A percentile compares a stretch with the other conserved stretches of the same genome.
These are phyloP conservation scores for Sebastes goodei DNA, from an alignment of 2,797 vertebrate genomes.

Conservation along the genomic window DNA sequence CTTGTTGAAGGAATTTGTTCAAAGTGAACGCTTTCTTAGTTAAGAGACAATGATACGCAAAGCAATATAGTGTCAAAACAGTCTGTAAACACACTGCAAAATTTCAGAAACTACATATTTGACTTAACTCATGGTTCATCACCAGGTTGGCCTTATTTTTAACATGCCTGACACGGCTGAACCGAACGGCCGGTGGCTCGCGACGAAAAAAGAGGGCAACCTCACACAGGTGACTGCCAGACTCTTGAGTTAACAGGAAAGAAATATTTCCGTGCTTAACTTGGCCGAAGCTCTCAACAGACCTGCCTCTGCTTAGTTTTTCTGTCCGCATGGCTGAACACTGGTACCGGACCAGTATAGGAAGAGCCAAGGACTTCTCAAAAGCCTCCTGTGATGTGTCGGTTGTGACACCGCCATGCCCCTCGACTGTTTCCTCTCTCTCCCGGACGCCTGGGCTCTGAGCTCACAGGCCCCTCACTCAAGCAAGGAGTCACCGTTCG, in stretches of 20 bases:
- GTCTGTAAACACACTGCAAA: neutral
- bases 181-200: slow-evolving; percentile 49
- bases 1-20: slow-evolving; percentile 16
- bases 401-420: slow-evolving; percentile 60
- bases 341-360: slow-evolving; percentile 63
- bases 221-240: slow-evolving; percentile 75
- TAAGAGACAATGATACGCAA: slow-evolving; percentile 16
- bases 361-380: slow-evolving; percentile 68
- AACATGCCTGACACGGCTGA: slow-evolving; percentile 35
- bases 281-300: slow-evolving; percentile 72
- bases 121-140: slow-evolving; percentile 33
- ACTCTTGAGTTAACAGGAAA: slow-evolving; percentile 82
- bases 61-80: neutral
- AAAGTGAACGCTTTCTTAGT: slow-evolving; percentile 17
- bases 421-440: slow-evolving; percentile 53
- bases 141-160: slow-evolving; percentile 14
- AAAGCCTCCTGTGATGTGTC: slow-evolving; percentile 72
- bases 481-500: slow-evolving; percentile 41
- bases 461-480: slow-evolving; percentile 51
- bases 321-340: slow-evolving; percentile 66
- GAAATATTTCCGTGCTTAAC: slow-evolving; percentile 82
- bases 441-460: slow-evolving; percentile 50
- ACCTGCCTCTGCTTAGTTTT: slow-evolving; percentile 74
- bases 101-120: slow-evolving; percentile 18
- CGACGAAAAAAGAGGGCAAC: slow-evolving; percentile 62